A percentile compares a stretch with the other conserved stretches of the same genome.
phyloP scores from a whole-genome alignment of 2,888 invertebrate genomes.

The Apoda limacodes region DNA sequence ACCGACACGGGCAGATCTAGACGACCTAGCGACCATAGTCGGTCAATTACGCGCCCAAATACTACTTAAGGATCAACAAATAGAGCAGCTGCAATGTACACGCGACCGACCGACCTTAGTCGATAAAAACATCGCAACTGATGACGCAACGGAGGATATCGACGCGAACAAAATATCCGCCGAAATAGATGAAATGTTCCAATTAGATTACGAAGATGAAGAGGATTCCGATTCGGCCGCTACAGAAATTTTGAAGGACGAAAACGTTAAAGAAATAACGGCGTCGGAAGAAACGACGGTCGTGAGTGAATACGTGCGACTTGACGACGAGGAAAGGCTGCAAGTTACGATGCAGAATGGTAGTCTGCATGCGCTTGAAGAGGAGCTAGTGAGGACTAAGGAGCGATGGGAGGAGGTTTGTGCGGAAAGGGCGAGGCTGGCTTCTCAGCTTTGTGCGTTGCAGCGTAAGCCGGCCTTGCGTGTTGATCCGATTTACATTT shows the following conservation, averaged over 20 bases:
- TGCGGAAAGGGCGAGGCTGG: conserved; percentile 72
- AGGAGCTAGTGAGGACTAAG: conserved; percentile 79
- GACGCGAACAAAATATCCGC: conserved; percentile 49
- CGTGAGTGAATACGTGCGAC: conserved; percentile 30
- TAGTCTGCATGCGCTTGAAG: conserved; percentile 74
- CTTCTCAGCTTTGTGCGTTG: conserved; percentile 70
- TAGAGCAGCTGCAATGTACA: conserved; percentile 27
- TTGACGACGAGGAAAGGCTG: conserved; percentile 39
- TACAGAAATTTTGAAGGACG: conserved; percentile 42
- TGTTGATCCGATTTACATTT: conserved; percentile 65
- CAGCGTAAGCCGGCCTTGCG: conserved; percentile 69
- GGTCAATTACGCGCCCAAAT: conserved; percentile 38
- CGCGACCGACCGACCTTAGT: conserved; percentile 22
- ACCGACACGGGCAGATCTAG: conserved; percentile 67
- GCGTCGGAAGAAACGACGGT: conserved; percentile 9
- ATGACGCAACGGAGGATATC: conserved; percentile 29
- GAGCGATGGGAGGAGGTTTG: conserved; percentile 76
- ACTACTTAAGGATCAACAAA: conserved; percentile 26
- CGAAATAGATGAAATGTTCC: conserved; percentile 62
- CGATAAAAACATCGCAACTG: conserved; percentile 24
- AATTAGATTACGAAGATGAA: conserved; percentile 52
- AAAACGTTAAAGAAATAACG: conserved; percentile 10
- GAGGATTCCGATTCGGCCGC: conserved; percentile 51
- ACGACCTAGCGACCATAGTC: conserved; percentile 62
- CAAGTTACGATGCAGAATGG: conserved; percentile 56